Percentiles rank a stretch among this genome's conserved stretches.
These are phyloP conservation scores for Potorous gilbertii DNA, from an alignment of 2,797 vertebrate species.

Conservation along the genomic window DNA sequence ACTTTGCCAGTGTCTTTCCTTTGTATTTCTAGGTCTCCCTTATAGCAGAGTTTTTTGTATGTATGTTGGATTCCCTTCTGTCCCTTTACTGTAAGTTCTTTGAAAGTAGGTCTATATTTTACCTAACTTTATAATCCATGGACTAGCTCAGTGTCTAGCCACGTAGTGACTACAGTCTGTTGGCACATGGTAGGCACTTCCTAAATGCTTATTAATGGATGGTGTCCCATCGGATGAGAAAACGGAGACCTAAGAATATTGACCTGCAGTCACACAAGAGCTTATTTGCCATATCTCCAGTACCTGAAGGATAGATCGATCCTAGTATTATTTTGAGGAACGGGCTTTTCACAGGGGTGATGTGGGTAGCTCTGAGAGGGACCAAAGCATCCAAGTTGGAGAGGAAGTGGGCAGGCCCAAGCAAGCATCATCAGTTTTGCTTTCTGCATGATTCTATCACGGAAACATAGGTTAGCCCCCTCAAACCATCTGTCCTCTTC, in stretches of 20 bases:
- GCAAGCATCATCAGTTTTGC: slow-evolving; percentile 65
- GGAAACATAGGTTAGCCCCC: slow-evolving; percentile 64
- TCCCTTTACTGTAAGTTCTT: background rate
- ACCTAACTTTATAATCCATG: background rate
- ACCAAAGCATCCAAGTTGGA: slow-evolving; percentile 63
- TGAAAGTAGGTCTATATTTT: background rate
- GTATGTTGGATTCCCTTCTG: background rate
- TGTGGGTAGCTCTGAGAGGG: background rate
- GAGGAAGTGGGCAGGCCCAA: slow-evolving; percentile 34
- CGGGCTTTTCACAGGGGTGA: background rate
- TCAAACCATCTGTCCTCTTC: slow-evolving; percentile 66
- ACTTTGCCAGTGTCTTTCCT: background rate
- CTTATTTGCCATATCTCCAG: background rate
- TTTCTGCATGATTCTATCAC: slow-evolving; percentile 74
- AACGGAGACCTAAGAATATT: background rate
- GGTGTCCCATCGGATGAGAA: background rate
- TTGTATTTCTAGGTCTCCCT: background rate
- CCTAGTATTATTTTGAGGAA: background rate
- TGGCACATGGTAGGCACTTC: background rate
- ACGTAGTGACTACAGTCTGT: background rate
- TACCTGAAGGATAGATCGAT: background rate
- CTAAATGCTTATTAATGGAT: background rate
- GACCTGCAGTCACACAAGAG: background rate
- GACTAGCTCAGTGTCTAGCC: background rate
- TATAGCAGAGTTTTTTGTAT: background rate